Conservation (phyloP, 1,140 invertebrate species). For the Drosophila fuyamai region DNA sequence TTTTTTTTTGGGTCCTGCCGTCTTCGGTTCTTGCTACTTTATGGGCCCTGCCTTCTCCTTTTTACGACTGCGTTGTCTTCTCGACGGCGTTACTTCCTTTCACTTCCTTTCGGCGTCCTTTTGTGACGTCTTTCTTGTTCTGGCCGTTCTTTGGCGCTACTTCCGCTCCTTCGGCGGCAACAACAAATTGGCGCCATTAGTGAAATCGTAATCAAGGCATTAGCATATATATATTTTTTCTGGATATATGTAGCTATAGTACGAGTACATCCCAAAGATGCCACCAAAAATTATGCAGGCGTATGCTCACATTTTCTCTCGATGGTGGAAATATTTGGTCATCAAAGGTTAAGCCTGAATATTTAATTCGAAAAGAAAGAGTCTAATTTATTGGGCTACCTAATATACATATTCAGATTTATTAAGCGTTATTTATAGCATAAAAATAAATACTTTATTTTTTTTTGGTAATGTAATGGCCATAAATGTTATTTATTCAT, state of each 20-base stretch:
- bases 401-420: not conserved
- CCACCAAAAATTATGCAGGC: slow-evolving; percentile 17
- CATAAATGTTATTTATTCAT: too few relatives aligned
- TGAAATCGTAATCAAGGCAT: slow-evolving; percentile 73
- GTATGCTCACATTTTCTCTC: slow-evolving; percentile 13
- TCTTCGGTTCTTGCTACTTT: slow-evolving; percentile 44
- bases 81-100: slow-evolving; percentile 6
- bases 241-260: slow-evolving; percentile 6
- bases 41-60: slow-evolving; percentile 13
- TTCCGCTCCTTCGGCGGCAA: slow-evolving; percentile 41
- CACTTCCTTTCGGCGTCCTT: slow-evolving; percentile 16
- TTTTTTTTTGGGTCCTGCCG: slow-evolving; percentile 17
- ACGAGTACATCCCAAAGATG: slow-evolving; percentile 5
- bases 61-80: slow-evolving; percentile 31
- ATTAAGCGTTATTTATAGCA: too few relatives aligned
- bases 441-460: too few relatives aligned
- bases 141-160: slow-evolving; percentile 30
- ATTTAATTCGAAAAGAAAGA: not conserved
- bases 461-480: too few relatives aligned
- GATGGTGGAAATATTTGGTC: slow-evolving; percentile 1
- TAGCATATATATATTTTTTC: slow-evolving; percentile 13
- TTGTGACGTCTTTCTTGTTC: slow-evolving; percentile 45
- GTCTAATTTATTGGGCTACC: not conserved
- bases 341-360: not conserved
- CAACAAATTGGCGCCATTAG: slow-evolving; percentile 78